Percentiles rank a stretch among this genome's conserved stretches.
phyloP scores from a whole-genome alignment of 2,888 invertebrate species.

The Phlogophora meticulosa region DNA sequence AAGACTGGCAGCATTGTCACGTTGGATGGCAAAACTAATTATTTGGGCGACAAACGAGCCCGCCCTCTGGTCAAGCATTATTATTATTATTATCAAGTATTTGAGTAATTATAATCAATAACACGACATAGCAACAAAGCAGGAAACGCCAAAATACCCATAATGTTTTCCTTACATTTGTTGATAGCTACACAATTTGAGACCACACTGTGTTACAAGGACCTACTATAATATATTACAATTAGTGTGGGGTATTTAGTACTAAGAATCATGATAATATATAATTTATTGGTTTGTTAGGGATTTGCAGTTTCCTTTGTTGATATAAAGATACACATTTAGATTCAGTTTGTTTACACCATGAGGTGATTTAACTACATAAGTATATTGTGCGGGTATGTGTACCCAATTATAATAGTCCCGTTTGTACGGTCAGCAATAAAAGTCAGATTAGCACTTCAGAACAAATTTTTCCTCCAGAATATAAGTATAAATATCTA shows the following conservation, averaged over 20 bases:
- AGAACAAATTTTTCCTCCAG: too few species aligned
- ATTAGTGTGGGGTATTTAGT: background rate
- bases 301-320: slow-evolving; percentile 33
- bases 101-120: background rate
- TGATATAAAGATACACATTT: slow-evolving; percentile 23
- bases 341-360: slow-evolving; percentile 20
- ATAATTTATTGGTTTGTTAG: slow-evolving; percentile 9
- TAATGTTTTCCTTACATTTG: slow-evolving; percentile 9
- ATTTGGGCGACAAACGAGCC: too few species aligned
- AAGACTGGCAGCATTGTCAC: too few species aligned
- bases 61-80: too few species aligned
- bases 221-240: too few species aligned
- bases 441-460: too few species aligned
- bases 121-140: background rate
- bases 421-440: too few species aligned
- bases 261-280: background rate
- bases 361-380: background rate
- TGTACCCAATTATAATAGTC: background rate
- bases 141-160: background rate
- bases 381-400: background rate
- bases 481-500: too few species aligned
- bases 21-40: too few species aligned
- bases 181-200: slow-evolving; percentile 11
- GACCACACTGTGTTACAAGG: too few species aligned
- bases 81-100: too few species aligned